Evolutionary conservation across 1,140 invertebrate species (phyloP).

Genomic region (Sinonovacula constricta): DNA sequence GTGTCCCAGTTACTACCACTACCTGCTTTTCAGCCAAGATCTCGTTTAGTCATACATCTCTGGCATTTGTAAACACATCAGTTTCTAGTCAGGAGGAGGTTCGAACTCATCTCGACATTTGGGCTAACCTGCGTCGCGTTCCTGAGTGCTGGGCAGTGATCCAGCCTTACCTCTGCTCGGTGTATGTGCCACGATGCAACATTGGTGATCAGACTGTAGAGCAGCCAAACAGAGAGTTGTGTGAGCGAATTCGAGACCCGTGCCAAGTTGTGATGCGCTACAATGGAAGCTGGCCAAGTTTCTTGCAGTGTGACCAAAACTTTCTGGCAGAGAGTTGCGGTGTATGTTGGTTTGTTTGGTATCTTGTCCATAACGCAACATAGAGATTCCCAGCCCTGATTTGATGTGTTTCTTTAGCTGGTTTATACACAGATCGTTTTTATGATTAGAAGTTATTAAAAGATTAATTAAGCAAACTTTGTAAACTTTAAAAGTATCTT

Average conservation of each 20-base stretch:
- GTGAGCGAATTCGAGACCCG: constrained; percentile 88
- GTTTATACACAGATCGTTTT: too few species aligned
- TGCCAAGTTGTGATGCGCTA: constrained; percentile 89
- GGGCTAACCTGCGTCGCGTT: constrained; percentile 88
- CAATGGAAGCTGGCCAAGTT: constrained; percentile 83
- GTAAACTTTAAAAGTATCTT: too few species aligned
- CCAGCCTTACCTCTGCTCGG: constrained; percentile 93
- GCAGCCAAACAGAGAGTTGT: constrained; percentile 85
- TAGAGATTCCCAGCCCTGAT: too few species aligned
- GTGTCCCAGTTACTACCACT: constrained; percentile 45
- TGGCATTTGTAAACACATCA: constrained; percentile 86
- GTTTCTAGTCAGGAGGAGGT: constrained; percentile 84
- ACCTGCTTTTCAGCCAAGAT: constrained; percentile 87
- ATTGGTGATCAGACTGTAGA: constrained; percentile 25
- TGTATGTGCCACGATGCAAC: constrained; percentile 93
- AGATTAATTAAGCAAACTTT: too few species aligned
- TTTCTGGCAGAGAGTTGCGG: constrained; percentile 84
- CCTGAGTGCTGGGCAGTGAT: constrained; percentile 97
- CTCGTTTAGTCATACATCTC: constrained; percentile 86
- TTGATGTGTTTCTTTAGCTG: too few species aligned
- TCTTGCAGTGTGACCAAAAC: constrained; percentile 87
- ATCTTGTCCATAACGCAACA: too few species aligned
- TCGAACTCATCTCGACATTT: constrained; percentile 85
- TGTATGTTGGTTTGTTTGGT: constrained; percentile 68
- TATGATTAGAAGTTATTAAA: too few species aligned